Conservation (phyloP, 2,888 invertebrate species). For the Rosalia funebris region DNA sequence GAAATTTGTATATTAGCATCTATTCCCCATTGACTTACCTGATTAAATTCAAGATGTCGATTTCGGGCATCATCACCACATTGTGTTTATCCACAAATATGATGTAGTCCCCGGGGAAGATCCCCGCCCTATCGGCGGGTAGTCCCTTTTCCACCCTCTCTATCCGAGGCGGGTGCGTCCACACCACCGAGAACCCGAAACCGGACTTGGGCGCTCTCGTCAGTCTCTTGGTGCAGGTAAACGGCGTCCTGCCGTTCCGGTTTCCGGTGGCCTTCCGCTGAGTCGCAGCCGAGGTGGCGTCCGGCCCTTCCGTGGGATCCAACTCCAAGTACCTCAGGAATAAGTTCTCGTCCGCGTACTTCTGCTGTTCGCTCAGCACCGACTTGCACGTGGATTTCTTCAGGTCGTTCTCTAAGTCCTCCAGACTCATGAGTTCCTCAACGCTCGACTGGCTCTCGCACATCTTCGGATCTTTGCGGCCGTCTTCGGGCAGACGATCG, state of each 20-base stretch:
- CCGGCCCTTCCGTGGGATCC: conserved; percentile 77
- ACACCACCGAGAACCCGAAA: conserved; percentile 87
- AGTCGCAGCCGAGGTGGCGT: conserved; percentile 68
- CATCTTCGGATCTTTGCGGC: conserved; percentile 52
- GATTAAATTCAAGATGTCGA: conserved; percentile 72
- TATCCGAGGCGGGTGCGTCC: conserved; percentile 88
- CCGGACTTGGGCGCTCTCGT: conserved; percentile 66
- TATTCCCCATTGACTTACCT: too few relatives aligned
- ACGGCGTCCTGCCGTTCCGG: conserved; percentile 77
- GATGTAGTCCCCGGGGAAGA: conserved; percentile 85
- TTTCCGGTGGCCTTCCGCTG: conserved; percentile 67
- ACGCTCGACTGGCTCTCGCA: conserved; percentile 65
- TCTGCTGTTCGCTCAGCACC: conserved; percentile 64
- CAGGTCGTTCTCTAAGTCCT: conserved; percentile 56
- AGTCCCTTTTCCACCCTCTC: conserved; percentile 84
- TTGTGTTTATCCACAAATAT: conserved; percentile 89
- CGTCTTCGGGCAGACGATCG: conserved; percentile 33
- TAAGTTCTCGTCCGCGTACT: conserved; percentile 79
- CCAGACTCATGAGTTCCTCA: conserved; percentile 60
- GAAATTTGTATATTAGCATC: too few relatives aligned
- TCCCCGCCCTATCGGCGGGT: conserved; percentile 84
- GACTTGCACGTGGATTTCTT: conserved; percentile 53
- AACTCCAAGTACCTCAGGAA: conserved; percentile 80
- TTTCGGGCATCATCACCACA: conserved; percentile 84
- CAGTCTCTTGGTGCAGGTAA: conserved; percentile 79